phyloP scores from a whole-genome alignment of 2,113 vertebrate species.

The Mirounga angustirostris region DNA sequence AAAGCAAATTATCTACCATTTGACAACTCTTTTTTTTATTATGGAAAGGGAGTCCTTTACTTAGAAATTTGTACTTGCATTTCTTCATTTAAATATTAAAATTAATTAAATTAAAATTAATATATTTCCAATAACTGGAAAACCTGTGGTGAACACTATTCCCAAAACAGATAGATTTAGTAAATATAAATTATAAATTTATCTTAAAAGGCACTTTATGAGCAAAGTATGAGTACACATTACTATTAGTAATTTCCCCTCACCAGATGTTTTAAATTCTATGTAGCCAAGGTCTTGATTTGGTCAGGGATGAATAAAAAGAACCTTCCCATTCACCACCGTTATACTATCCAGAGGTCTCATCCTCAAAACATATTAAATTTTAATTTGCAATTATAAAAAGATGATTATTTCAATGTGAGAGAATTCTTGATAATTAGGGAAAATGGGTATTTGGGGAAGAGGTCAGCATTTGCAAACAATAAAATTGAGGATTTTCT shows the following conservation, averaged over 20 bases:
- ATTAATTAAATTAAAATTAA: background rate
- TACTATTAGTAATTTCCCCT: background rate
- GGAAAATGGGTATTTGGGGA: background rate
- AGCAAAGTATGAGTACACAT: background rate
- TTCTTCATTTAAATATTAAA: background rate
- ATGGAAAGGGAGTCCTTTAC: background rate
- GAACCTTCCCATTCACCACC: background rate
- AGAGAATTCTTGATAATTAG: slow-evolving; percentile 11
- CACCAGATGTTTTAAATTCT: background rate
- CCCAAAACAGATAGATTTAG: background rate
- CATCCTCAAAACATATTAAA: background rate
- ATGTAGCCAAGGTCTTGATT: background rate
- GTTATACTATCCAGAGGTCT: background rate
- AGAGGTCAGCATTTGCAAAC: slow-evolving; percentile 47
- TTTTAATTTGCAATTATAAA: slow-evolving; percentile 9
- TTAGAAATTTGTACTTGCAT: background rate
- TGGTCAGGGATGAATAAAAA: background rate
- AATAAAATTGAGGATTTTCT: background rate
- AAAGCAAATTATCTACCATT: background rate
- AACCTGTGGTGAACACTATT: background rate
- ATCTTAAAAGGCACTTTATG: background rate
- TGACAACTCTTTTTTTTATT: slow-evolving; percentile 26
- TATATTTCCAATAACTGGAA: background rate
- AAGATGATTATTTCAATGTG: background rate
- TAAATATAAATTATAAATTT: background rate